Evolutionary conservation across 2,888 invertebrate species (phyloP).

Genomic region (Stomorhina lunata): DNA sequence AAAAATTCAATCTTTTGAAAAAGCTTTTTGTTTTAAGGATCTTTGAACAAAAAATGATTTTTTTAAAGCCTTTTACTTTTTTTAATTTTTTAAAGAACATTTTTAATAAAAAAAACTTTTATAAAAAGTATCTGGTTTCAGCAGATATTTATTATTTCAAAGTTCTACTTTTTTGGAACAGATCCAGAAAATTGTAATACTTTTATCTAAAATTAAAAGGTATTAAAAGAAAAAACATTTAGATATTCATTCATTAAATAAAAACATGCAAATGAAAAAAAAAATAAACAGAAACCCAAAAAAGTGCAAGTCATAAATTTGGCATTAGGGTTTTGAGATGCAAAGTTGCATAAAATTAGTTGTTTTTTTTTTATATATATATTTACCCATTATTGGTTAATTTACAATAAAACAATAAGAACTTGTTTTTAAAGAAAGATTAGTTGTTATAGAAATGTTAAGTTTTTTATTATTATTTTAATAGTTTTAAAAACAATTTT

Average conservation of each 20-base stretch:
- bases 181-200: too few species aligned
- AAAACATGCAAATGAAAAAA: neutral
- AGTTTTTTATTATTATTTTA: slow-evolving; percentile 29
- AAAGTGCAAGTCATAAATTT: slow-evolving; percentile 21
- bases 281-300: neutral
- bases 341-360: neutral
- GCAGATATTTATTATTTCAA: neutral
- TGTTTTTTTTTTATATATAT: slow-evolving; percentile 38
- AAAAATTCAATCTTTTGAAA: too few species aligned
- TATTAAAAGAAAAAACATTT: neutral
- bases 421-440: neutral
- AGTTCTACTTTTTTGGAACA: neutral
- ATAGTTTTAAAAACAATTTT: slow-evolving; percentile 37
- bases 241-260: neutral
- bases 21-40: too few species aligned
- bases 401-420: slow-evolving; percentile 14
- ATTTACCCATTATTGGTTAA: slow-evolving; percentile 57
- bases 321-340: slow-evolving; percentile 9
- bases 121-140: neutral
- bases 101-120: too few species aligned
- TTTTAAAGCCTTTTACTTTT: neutral
- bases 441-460: slow-evolving; percentile 12
- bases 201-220: too few species aligned
- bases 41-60: neutral
- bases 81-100: too few species aligned